Conservation (phyloP, 2,888 invertebrate species). For the Herminia tarsipennalis region DNA sequence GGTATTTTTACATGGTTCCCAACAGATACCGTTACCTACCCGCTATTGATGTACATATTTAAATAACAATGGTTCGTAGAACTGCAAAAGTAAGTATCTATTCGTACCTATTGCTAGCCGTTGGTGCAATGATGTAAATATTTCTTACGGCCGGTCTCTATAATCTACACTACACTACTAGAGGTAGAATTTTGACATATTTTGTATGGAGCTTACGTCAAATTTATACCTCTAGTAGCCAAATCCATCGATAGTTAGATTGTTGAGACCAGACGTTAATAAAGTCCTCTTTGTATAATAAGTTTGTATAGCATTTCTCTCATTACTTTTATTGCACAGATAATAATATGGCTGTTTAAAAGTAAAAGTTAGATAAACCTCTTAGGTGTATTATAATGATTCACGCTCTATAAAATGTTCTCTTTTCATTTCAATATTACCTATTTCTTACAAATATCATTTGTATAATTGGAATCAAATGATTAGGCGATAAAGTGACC, state of each 20-base stretch:
- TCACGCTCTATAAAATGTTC: neutral
- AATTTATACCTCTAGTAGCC: too few species aligned
- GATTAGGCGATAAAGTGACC: neutral
- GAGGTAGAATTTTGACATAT: too few species aligned
- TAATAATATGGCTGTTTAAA: neutral
- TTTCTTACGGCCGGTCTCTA: constrained; percentile 31
- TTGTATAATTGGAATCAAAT: neutral
- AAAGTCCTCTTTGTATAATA: constrained; percentile 20
- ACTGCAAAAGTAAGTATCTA: too few species aligned
- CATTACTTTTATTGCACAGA: constrained; percentile 1
- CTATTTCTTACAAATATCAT: neutral
- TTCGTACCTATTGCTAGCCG: too few species aligned
- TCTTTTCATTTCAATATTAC: neutral
- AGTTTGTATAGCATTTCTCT: constrained; percentile 13
- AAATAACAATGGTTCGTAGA: too few species aligned
- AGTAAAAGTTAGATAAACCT: neutral
- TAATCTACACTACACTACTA: too few species aligned
- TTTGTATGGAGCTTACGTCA: too few species aligned
- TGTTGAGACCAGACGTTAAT: too few species aligned
- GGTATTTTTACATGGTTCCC: too few species aligned
- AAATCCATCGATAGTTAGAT: too few species aligned
- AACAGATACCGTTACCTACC: too few species aligned
- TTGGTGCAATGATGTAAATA: constrained; percentile 55
- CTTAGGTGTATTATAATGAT: neutral
- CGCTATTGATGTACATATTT: too few species aligned